Evolutionary conservation across 2,113 vertebrate species (phyloP).

Genomic region (Tachycineta bicolor): DNA sequence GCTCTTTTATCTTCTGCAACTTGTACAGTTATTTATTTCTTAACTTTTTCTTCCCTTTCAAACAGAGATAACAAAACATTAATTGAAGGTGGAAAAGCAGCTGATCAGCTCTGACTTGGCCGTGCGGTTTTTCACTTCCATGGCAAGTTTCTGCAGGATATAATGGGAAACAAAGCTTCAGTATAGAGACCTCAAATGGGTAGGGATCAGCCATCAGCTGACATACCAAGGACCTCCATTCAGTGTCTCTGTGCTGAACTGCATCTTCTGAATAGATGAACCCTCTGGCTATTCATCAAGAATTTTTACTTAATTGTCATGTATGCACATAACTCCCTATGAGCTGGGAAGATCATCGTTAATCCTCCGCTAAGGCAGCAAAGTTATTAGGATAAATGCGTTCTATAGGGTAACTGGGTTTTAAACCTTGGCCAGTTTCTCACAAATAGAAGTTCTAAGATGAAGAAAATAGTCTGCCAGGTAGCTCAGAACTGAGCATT

Average conservation of each 20-base stretch:
- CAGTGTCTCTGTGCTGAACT: neutral
- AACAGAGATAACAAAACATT: neutral
- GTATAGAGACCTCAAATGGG: neutral
- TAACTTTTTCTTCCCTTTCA: neutral
- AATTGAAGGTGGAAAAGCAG: slow-evolving; percentile 38
- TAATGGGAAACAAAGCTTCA: neutral
- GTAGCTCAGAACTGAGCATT: neutral
- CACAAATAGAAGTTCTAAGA: neutral
- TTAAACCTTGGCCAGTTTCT: neutral
- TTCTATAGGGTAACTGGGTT: neutral
- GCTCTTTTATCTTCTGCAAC: neutral
- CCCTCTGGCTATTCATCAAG: neutral
- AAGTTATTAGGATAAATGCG: neutral
- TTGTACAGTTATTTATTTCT: neutral
- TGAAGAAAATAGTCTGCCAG: neutral
- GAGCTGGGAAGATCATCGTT: neutral
- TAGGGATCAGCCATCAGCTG: neutral
- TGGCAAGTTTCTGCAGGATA: neutral
- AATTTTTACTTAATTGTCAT: neutral
- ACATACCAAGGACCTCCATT: neutral
- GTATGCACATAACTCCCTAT: neutral
- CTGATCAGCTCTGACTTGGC: neutral
- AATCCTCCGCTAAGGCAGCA: neutral
- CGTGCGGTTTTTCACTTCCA: neutral
- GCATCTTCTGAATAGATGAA: neutral